Conservation (phyloP, 2,113 vertebrate species). For the Jacana jacana region DNA sequence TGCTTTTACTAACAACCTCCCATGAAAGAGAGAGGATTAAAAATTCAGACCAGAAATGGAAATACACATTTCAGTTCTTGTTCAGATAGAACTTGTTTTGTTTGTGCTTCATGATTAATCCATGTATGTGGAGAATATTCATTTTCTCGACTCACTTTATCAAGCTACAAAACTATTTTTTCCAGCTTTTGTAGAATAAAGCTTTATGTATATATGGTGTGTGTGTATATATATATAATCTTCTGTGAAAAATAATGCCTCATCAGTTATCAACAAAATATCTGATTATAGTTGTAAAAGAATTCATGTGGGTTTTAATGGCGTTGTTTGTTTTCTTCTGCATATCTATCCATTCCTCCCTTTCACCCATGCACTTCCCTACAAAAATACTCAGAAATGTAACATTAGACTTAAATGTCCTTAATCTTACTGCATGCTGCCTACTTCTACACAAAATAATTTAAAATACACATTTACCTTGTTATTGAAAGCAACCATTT, state of each 20-base stretch:
- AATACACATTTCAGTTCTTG: background rate
- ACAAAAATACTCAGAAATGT: background rate
- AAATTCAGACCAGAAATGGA: background rate
- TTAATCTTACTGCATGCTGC: background rate
- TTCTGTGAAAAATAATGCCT: background rate
- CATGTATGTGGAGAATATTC: background rate
- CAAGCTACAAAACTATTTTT: background rate
- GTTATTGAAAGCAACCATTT: constrained; percentile 97
- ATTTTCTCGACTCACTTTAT: background rate
- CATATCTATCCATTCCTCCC: background rate
- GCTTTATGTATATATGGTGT: background rate
- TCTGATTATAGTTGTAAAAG: background rate
- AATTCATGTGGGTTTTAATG: background rate
- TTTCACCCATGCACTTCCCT: background rate
- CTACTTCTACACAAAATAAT: background rate
- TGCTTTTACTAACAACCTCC: background rate
- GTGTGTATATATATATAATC: too few species aligned
- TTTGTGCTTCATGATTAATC: background rate
- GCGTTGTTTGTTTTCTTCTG: background rate
- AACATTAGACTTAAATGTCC: background rate
- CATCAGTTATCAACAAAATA: background rate
- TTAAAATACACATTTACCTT: constrained; percentile 72
- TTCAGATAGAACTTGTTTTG: background rate
- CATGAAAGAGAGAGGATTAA: background rate
- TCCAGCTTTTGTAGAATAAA: background rate